A percentile compares a stretch with the other conserved stretches of the same genome.
phyloP scores from a whole-genome alignment of 1,140 invertebrate genomes.

The Temnothorax nylanderi region DNA sequence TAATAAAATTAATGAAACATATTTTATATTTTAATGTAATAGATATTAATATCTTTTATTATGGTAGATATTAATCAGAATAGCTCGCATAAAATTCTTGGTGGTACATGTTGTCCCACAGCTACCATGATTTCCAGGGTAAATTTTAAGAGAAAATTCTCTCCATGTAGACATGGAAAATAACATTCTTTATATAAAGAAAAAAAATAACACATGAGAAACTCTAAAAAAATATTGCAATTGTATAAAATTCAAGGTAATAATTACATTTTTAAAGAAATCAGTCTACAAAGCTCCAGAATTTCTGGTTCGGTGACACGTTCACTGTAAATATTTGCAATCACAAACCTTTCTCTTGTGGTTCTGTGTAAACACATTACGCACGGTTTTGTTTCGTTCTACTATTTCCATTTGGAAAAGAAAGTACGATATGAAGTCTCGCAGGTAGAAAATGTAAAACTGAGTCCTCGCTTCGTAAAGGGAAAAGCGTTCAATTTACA shows the following conservation, averaged over 20 bases:
- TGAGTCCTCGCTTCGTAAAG: slow-evolving; percentile 20
- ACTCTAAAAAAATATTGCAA: background rate
- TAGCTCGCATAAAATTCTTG: no score
- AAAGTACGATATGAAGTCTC: slow-evolving; percentile 10
- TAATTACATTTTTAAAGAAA: background rate
- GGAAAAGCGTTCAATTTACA: slow-evolving; percentile 53
- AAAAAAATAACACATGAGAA: background rate
- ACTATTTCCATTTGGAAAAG: slow-evolving; percentile 21
- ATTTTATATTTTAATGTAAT: no score
- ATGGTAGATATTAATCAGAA: no score
- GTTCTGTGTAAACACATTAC: slow-evolving; percentile 4
- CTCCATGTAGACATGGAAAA: background rate
- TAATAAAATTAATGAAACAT: no score
- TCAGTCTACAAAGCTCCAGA: background rate
- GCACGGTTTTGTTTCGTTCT: background rate
- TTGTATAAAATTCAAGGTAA: background rate
- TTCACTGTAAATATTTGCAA: background rate
- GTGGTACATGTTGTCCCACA: no score
- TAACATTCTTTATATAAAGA: background rate
- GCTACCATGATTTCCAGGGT: no score
- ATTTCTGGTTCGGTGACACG: background rate
- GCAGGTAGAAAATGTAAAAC: background rate
- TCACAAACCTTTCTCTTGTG: background rate
- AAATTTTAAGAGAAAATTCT: no score
- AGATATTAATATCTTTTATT: no score